Evolutionary conservation across 2,888 invertebrate genomes (phyloP).

Genomic region (Caenorhabditis sinica): DNA sequence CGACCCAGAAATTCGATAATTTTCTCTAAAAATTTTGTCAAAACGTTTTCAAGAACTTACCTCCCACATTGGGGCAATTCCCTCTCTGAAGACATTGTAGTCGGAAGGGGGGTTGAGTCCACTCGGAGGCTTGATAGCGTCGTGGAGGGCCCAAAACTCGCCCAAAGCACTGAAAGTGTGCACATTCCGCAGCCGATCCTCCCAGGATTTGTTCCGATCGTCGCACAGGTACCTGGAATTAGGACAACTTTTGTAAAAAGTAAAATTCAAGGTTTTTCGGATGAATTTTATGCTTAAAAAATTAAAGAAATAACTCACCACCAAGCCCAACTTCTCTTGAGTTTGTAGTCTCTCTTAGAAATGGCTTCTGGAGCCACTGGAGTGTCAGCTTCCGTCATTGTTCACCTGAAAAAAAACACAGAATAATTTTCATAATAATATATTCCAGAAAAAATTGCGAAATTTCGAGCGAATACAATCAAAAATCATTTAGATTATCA

Average conservation of each 20-base stretch:
- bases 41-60: no score
- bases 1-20: no score
- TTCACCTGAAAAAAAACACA: neutral
- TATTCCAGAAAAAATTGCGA: neutral
- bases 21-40: no score
- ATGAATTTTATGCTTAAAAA: no score
- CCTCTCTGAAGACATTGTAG: slow-evolving; percentile 84
- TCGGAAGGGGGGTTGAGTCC: slow-evolving; percentile 77
- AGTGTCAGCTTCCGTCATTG: neutral
- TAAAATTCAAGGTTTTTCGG: slow-evolving; percentile 19
- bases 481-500: slow-evolving; percentile 5
- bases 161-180: slow-evolving; percentile 96
- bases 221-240: slow-evolving; percentile 73
- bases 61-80: slow-evolving; percentile 86
- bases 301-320: slow-evolving; percentile 27
- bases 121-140: slow-evolving; percentile 88
- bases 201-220: slow-evolving; percentile 88
- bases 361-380: neutral
- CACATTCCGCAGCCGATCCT: slow-evolving; percentile 94
- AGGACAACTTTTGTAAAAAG: neutral
- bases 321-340: slow-evolving; percentile 45
- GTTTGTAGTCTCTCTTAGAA: neutral
- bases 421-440: neutral
- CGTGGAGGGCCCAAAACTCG: slow-evolving; percentile 98
- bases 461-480: neutral